Evolutionary conservation across 2,888 invertebrate species (phyloP).

Genomic region (Drosophila imparisetae): DNA sequence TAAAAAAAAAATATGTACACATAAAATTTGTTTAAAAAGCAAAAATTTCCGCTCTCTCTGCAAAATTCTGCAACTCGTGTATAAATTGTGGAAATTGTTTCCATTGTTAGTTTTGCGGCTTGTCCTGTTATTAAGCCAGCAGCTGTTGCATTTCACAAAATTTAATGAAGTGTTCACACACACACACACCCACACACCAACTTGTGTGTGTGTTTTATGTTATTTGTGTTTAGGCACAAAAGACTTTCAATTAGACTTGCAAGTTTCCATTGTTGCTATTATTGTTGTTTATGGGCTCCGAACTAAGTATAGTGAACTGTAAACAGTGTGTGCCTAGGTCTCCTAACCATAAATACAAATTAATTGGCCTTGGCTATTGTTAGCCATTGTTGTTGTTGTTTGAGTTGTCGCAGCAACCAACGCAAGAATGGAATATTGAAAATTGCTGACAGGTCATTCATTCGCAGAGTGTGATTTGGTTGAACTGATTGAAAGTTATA

Average conservation of each 20-base stretch:
- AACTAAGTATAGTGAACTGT: slow-evolving; percentile 24
- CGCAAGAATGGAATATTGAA: neutral
- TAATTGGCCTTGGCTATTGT: slow-evolving; percentile 55
- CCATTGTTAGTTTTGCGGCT: slow-evolving; percentile 47
- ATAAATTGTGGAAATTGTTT: slow-evolving; percentile 37
- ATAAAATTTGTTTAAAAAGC: slow-evolving; percentile 23
- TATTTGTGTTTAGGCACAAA: slow-evolving; percentile 45
- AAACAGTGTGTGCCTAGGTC: slow-evolving; percentile 32
- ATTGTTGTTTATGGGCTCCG: slow-evolving; percentile 4
- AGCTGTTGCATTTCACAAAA: slow-evolving; percentile 68
- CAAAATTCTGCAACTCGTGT: slow-evolving; percentile 26
- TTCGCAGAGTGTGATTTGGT: neutral
- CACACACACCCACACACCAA: neutral
- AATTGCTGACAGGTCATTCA: neutral
- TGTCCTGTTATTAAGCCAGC: slow-evolving; percentile 60
- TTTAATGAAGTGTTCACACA: slow-evolving; percentile 56
- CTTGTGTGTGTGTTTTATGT: slow-evolving; percentile 33
- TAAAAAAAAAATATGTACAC: neutral
- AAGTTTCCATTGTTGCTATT: slow-evolving; percentile 24
- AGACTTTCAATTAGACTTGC: slow-evolving; percentile 48
- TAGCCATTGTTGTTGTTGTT: slow-evolving; percentile 33
- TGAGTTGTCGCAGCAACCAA: neutral
- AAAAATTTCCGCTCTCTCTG: slow-evolving; percentile 10
- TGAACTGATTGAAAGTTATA: neutral
- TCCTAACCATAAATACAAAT: slow-evolving; percentile 55